Base-by-base conservation (phyloP, 2,888 invertebrate species). In the Agapostemon virescens region DNA sequence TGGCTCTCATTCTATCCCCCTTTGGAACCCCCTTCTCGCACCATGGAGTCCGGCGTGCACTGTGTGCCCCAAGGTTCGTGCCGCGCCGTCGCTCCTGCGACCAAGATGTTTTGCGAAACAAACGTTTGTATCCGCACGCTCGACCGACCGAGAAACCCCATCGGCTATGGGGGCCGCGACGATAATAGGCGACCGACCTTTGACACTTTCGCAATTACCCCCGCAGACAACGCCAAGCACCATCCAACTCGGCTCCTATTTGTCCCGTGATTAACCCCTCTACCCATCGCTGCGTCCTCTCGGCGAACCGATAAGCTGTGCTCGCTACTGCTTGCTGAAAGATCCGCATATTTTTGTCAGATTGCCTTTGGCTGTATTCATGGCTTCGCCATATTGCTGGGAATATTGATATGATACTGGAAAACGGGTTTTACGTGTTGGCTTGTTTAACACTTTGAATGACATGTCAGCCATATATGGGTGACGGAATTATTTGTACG, bases 31-130 rank as follows among this genome's bases (percentile, higher is more conserved):
- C 33, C 71, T 70, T 30, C 33, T 15, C 64, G 15, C 64, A 13
- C 68, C 38, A 77, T 40, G 45, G 26, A 69, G 66, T 42, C 71
- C 68, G 42, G 79, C 74, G 68, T 74, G 68, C 64, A 72, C 70
- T 74, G 67, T 77, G 78, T 77, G 78, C 73, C 83, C 75, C 84
- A 81, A 69, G 85, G 81, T 86, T 87, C 86, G 85, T 85, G 87
- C 83, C 82, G 82, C 83, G 81, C 84, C 86, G 82, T 82, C 84
- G 88, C 87, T 89, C 86, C 85, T 84, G 85, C 87, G 86, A 90
- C 90, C 90, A 89, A 90, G 90, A 90, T 89, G 90, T 91, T 91
- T 90, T 88, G 89, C 90, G 85, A 89, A 91, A 91, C 91, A 87
- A 90, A 91, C 91, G 90, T 91, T 91, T 89, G 90, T 90, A 90